Conservation (phyloP, 1,140 invertebrate species). For the Drosophila nannoptera region DNA sequence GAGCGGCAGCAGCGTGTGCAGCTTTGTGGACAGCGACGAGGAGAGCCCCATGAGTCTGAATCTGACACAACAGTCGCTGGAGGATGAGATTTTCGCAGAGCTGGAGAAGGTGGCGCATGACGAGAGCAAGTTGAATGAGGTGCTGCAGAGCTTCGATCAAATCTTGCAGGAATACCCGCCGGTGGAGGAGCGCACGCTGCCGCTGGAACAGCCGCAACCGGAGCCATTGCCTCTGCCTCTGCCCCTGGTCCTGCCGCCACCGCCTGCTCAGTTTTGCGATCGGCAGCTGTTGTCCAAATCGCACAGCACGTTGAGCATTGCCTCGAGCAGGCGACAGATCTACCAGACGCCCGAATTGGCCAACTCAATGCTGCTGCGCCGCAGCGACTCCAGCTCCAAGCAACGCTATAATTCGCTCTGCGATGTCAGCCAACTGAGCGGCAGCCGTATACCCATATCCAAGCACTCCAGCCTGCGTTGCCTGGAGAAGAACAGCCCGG, state of each 20-base stretch:
- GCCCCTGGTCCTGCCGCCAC: slow-evolving; percentile 35
- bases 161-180: slow-evolving; percentile 79
- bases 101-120: slow-evolving; percentile 79
- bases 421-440: slow-evolving; percentile 78
- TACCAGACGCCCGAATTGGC: slow-evolving; percentile 68
- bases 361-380: slow-evolving; percentile 47
- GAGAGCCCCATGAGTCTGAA: slow-evolving; percentile 64
- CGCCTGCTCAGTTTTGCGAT: slow-evolving; percentile 55
- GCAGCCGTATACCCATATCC: slow-evolving; percentile 79
- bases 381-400: slow-evolving; percentile 30
- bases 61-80: slow-evolving; percentile 69
- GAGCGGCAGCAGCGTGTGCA: slow-evolving; percentile 44
- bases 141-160: slow-evolving; percentile 84
- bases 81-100: slow-evolving; percentile 78
- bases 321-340: slow-evolving; percentile 45
- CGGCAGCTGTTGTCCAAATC: slow-evolving; percentile 79
- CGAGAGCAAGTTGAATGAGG: slow-evolving; percentile 82
- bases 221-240: slow-evolving; percentile 21
- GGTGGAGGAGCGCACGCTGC: slow-evolving; percentile 23
- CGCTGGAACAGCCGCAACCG: slow-evolving; percentile 28
- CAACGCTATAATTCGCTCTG: slow-evolving; percentile 80
- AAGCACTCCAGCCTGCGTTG: slow-evolving; percentile 58
- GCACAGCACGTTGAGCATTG: slow-evolving; percentile 57
- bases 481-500: slow-evolving; percentile 51
- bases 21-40: slow-evolving; percentile 69